Evolutionary conservation across 2,888 invertebrate species (phyloP).

Genomic region (Eudasyphora cyanicolor): DNA sequence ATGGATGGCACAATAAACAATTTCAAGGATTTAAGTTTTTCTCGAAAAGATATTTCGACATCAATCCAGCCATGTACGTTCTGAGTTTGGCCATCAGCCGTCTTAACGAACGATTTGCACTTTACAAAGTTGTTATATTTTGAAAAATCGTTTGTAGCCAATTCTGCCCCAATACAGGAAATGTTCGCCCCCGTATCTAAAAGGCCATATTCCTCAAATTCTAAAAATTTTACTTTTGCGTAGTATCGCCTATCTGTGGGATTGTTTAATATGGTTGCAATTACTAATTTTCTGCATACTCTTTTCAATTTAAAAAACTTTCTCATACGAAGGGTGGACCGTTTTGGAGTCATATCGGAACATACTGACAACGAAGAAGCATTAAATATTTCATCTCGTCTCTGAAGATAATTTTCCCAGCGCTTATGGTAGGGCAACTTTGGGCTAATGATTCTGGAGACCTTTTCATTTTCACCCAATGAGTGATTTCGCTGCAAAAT

Average conservation of each 20-base stretch:
- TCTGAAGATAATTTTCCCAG: not conserved
- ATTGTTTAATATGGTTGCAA: not conserved
- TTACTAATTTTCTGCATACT: not conserved
- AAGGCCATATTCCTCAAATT: slow-evolving; percentile 7
- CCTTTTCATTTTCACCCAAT: too few relatives aligned
- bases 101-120: not conserved
- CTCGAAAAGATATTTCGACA: not conserved
- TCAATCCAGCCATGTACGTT: slow-evolving; percentile 7
- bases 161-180: not conserved
- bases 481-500: too few relatives aligned
- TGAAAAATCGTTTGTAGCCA: not conserved
- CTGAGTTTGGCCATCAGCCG: not conserved
- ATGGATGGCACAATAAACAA: too few relatives aligned
- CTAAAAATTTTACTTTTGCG: slow-evolving; percentile 8
- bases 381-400: not conserved
- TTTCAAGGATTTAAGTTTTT: not conserved
- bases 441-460: not conserved
- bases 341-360: not conserved
- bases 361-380: not conserved
- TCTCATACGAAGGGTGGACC: not conserved
- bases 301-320: not conserved
- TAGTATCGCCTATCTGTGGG: not conserved
- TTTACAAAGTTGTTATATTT: not conserved
- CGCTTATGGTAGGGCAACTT: slow-evolving; percentile 19
- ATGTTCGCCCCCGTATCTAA: slow-evolving; percentile 11